Evolutionary conservation across 92 coral and sea anemone genomes (phyloP), one percentile per base, ranked within the genome.

Genomic region (Pocillopora grandis): DNA sequence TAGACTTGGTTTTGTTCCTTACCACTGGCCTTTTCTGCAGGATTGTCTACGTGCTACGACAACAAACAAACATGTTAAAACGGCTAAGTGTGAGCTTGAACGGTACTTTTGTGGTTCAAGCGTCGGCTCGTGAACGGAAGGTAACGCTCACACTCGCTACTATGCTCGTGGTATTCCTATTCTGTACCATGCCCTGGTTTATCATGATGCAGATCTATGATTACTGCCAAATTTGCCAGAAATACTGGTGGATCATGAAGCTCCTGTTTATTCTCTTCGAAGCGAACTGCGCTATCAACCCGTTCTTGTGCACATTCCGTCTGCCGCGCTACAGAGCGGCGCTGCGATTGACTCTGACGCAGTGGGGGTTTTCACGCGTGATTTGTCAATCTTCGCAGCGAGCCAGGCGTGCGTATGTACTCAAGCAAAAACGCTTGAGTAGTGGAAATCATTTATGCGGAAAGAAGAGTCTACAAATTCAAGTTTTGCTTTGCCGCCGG

Each of bases 231-330:
- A 56, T 79, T 76, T 92, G 95, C 66, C 67, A 74, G 71, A 58
- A 78, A 42, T 63, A 90, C 35, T 74, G 69, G 70, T 92, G 91
- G 93, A 75, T 87, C 1, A 81, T 92, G 76, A 90, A 88, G 58
- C 80, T 87, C 12, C 61, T 85, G 15, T 92, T 92, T 70, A 90
- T 92, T 14, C 81, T 90, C 67, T 90, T 92, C 60, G 88, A 87
- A 79, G 95, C 93, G 20, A 92, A 92, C 64, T 92, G 93, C 62
- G 95, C 88, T 5, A 61, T 88, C 5, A 90, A 92, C 82, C 95
- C 95, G 20, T 92, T 92, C 71, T 86, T 92, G 27, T 92, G 93
- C 80, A 90, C 93, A 5, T 89, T 89, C 76, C 80, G 93, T 17
- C 65, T 92, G 68, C 92, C 95, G 9, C 84, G 84, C 58, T 92